These are phyloP conservation scores for Prinia subflava DNA, from an alignment of 2,113 vertebrate species.

Conservation along the genomic window DNA sequence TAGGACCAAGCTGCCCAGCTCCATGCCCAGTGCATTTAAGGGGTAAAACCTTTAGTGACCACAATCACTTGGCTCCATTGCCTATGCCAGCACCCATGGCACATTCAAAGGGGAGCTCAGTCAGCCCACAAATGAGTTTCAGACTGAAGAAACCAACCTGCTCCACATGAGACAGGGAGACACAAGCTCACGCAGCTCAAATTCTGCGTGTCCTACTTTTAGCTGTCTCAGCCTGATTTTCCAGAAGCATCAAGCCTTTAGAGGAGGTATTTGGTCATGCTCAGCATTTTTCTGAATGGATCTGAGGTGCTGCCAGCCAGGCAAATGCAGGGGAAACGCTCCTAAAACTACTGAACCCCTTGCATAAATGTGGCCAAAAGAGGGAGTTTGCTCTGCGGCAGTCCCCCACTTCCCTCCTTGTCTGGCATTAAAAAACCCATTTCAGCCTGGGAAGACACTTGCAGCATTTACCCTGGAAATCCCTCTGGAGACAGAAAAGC, in stretches of 20 bases:
- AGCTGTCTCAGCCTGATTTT: slow-evolving; percentile 50
- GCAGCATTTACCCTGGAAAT: not conserved
- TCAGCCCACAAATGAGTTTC: not conserved
- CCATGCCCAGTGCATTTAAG: not conserved
- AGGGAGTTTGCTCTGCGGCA: not conserved
- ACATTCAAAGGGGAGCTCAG: not conserved
- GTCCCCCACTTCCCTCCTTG: not conserved
- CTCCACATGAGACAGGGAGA: not conserved
- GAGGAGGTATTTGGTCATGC: not conserved
- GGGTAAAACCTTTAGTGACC: not conserved
- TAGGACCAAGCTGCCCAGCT: not conserved
- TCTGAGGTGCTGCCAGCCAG: not conserved
- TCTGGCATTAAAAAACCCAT: not conserved
- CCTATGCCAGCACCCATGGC: not conserved
- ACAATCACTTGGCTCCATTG: not conserved
- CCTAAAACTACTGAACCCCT: not conserved
- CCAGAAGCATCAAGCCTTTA: slow-evolving; percentile 7
- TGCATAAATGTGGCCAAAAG: not conserved
- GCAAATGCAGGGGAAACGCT: not conserved
- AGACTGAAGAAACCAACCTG: not conserved
- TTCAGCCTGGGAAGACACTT: not conserved
- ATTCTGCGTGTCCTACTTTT: slow-evolving; percentile 40
- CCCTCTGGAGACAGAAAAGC: slow-evolving; percentile 9
- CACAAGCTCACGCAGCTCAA: not conserved
- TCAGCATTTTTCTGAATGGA: slow-evolving; percentile 14